Percentiles rank a stretch among this genome's conserved stretches.
phyloP scores from a whole-genome alignment of 2,113 vertebrate genomes.

The Brachirus orientalis region DNA sequence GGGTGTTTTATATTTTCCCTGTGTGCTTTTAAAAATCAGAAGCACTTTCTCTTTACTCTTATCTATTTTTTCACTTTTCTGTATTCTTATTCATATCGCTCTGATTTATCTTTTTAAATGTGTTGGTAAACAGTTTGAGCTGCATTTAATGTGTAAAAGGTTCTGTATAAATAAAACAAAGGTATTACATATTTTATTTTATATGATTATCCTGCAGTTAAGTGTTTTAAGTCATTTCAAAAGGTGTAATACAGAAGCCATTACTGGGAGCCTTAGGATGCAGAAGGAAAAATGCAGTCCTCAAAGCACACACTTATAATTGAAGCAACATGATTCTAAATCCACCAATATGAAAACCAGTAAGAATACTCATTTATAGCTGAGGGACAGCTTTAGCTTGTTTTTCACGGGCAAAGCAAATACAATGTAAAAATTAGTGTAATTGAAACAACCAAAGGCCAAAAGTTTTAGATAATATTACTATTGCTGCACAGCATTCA shows the following conservation, averaged over 20 bases:
- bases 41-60: too few species aligned
- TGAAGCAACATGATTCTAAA: conserved; percentile 45
- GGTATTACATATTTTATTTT: too few species aligned
- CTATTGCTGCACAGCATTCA: not conserved
- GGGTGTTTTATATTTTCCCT: too few species aligned
- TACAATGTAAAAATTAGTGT: too few species aligned
- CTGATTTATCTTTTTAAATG: too few species aligned
- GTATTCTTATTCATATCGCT: too few species aligned
- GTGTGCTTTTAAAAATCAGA: too few species aligned
- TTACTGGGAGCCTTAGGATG: conserved; percentile 4
- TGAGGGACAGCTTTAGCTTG: not conserved
- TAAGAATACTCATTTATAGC: conserved; percentile 38
- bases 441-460: too few species aligned
- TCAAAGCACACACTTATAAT: conserved; percentile 49
- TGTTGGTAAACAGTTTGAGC: too few species aligned
- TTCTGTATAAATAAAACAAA: too few species aligned
- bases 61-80: too few species aligned
- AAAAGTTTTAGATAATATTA: not conserved
- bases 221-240: conserved; percentile 12
- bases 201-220: not conserved
- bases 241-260: conserved; percentile 4
- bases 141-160: not conserved
- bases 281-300: conserved; percentile 29
- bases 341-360: conserved; percentile 22
- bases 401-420: not conserved